Percentiles rank a stretch among this genome's conserved stretches.
These are phyloP conservation scores for Drosophila watanabei DNA, from an alignment of 1,140 invertebrate species.

Conservation along the genomic window DNA sequence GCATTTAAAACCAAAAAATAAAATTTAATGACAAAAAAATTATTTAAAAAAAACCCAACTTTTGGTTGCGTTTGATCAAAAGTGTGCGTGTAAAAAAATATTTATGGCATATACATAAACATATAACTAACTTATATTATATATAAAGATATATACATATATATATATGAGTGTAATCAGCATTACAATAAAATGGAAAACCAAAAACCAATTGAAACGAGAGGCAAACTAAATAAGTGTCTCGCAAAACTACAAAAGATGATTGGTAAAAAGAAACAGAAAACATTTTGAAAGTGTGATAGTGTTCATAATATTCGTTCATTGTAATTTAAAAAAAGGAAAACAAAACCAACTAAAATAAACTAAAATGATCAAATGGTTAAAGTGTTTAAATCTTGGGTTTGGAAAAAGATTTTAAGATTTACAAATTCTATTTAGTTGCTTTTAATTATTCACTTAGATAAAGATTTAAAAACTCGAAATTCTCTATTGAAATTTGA, in stretches of 20 bases:
- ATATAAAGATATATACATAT: conserved; percentile 66
- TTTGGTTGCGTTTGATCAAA: conserved; percentile 84
- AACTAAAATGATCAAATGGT: conserved; percentile 38
- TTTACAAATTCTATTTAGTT: too few relatives aligned
- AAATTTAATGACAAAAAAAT: conserved; percentile 28
- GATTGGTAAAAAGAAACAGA: conserved; percentile 31
- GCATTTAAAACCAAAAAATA: conserved; percentile 65
- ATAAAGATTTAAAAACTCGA: too few relatives aligned
- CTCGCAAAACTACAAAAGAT: conserved; percentile 52
- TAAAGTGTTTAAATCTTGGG: neutral
- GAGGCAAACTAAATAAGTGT: conserved; percentile 67
- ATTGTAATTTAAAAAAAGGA: conserved; percentile 72
- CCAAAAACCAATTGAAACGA: conserved; percentile 13
- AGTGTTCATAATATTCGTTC: conserved; percentile 83
- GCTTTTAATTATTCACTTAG: too few relatives aligned
- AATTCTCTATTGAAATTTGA: too few relatives aligned
- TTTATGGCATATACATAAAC: conserved; percentile 59
- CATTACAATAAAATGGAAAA: conserved; percentile 66
- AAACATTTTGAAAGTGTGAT: conserved; percentile 83
- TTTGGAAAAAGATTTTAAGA: neutral
- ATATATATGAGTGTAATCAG: conserved; percentile 65
- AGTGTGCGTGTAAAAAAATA: conserved; percentile 64
- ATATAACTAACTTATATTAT: conserved; percentile 68
- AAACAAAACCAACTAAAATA: conserved; percentile 62
- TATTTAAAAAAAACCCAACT: conserved; percentile 42